These are phyloP conservation scores for Rhabditoides inermis DNA, from an alignment of 2,888 invertebrate genomes.

Conservation along the genomic window DNA sequence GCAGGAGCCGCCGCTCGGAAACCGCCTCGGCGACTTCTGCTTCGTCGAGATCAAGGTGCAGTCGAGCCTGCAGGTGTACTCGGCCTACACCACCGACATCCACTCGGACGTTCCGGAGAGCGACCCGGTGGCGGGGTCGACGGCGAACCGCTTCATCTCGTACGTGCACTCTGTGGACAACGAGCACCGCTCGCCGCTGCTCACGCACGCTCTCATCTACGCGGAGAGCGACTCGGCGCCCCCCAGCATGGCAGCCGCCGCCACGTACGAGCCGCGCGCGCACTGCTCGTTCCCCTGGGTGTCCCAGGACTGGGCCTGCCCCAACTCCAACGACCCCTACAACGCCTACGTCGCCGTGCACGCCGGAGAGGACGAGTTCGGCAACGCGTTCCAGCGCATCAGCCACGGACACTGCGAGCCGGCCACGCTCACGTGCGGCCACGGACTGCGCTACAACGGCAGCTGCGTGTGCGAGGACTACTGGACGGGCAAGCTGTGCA, in stretches of 20 bases:
- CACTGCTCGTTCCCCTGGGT: conserved; percentile 26
- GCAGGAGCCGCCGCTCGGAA: background rate
- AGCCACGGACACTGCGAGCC: conserved; percentile 20
- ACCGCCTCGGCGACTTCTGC: conserved; percentile 2
- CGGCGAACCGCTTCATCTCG: conserved; percentile 24
- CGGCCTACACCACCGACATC: conserved; percentile 23
- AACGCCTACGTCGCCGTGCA: conserved; percentile 14
- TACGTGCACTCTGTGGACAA: conserved; percentile 18
- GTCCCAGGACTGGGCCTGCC: conserved; percentile 32
- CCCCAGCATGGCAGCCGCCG: too few species aligned
- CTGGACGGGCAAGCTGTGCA: conserved; percentile 29
- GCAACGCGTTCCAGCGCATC: conserved; percentile 38
- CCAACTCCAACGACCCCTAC: conserved; percentile 15
- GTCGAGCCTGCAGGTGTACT: conserved; percentile 25
- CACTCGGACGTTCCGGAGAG: conserved; percentile 19
- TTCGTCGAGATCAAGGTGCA: conserved; percentile 27
- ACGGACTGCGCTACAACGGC: conserved; percentile 33
- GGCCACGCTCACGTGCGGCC: too few species aligned
- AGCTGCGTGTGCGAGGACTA: conserved; percentile 34
- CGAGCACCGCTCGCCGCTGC: conserved; percentile 16
- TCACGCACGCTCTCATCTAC: conserved; percentile 22
- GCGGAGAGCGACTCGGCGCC: too few species aligned
- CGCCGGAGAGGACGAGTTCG: conserved; percentile 39
- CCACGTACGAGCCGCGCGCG: conserved; percentile 23
- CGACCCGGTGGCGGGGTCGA: conserved; percentile 21